Evolutionary conservation across 2,113 vertebrate species (phyloP).

Genomic region (Chrysemys picta): DNA sequence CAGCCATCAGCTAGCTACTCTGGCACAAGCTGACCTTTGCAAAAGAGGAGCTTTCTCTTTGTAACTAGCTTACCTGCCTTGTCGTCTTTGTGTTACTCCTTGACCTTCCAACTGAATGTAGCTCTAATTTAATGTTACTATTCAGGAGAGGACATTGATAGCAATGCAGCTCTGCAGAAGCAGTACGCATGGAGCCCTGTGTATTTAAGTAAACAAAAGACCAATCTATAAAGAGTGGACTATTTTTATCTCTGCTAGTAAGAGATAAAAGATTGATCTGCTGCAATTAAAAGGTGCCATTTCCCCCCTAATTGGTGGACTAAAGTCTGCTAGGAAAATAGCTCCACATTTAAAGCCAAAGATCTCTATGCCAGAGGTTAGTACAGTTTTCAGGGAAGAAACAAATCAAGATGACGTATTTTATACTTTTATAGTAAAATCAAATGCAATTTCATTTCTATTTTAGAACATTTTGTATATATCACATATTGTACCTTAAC

Average conservation of each 20-base stretch:
- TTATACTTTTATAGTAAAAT: fast-evolving
- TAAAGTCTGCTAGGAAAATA: neutral
- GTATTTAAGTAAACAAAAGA: neutral
- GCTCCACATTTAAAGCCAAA: neutral
- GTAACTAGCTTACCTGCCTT: neutral
- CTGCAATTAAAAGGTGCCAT: neutral
- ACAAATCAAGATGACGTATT: fast-evolving
- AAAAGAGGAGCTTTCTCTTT: neutral
- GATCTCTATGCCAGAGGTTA: fast-evolving
- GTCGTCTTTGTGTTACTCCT: neutral
- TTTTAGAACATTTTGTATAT: no score
- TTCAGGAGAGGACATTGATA: neutral
- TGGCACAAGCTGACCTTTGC: neutral
- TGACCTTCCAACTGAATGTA: neutral
- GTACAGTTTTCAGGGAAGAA: fast-evolving
- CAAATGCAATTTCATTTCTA: neutral
- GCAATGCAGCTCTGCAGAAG: neutral
- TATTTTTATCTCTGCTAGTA: neutral
- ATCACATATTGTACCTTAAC: neutral
- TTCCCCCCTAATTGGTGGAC: fast-evolving
- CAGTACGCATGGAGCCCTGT: neutral
- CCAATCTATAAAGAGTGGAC: neutral
- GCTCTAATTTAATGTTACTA: neutral
- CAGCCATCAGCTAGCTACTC: neutral
- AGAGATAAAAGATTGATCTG: neutral